Conservation (phyloP, 2,113 vertebrate genomes). For the Chamaetylas fuelleborni region DNA sequence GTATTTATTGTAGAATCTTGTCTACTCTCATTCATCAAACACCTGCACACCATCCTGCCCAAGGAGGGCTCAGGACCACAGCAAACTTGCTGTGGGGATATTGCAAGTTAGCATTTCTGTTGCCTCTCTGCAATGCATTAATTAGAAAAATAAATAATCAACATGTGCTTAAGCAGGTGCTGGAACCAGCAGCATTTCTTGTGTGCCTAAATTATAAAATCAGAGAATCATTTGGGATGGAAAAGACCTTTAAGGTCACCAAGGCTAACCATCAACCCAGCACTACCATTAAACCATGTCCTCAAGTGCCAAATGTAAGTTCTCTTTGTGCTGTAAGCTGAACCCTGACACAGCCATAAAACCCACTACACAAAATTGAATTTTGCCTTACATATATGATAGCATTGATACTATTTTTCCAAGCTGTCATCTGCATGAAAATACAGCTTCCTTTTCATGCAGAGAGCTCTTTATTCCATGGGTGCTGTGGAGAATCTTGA, state of each 20-base stretch:
- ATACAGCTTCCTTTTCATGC: neutral
- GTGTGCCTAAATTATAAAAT: neutral
- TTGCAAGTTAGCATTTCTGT: neutral
- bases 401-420: neutral
- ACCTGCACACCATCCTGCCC: neutral
- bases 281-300: neutral
- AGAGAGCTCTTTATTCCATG: neutral
- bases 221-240: neutral
- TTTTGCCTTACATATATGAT: neutral
- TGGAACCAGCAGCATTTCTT: neutral
- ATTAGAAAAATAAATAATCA: constrained; percentile 7
- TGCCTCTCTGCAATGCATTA: neutral
- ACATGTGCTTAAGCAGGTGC: neutral
- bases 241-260: neutral
- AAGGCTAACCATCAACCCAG: neutral
- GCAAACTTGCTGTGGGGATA: neutral
- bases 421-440: constrained; percentile 5
- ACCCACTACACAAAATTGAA: neutral
- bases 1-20: constrained; percentile 35
- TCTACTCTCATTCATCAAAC: constrained; percentile 45
- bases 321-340: neutral
- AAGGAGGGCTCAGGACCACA: neutral
- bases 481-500: constrained; percentile 6
- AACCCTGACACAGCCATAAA: neutral
- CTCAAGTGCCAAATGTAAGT: neutral